Base-by-base conservation (phyloP, 2,113 vertebrate genomes). In the Suncus etruscus region DNA sequence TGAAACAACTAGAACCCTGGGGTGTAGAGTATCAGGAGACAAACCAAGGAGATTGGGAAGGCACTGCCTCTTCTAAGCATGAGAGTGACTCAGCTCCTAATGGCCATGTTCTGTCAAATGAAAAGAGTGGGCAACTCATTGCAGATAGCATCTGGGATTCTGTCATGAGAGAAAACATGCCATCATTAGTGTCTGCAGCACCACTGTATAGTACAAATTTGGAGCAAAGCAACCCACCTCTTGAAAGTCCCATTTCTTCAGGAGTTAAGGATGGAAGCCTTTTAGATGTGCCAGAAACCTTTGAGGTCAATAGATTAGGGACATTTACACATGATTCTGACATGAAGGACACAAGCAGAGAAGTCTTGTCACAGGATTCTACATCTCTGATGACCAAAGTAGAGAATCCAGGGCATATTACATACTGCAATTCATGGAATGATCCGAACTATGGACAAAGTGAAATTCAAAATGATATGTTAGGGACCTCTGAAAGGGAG, bases 71-170 rank as follows among this genome's bases (percentile, higher is more conserved):
- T 72, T 85, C 91, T 29, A 66, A 79, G 32, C 87, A 95, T 20
- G 68, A 32, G 39, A 50, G 92, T 45, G 66, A 86, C 3, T 0
- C 47, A 27, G 48, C 39, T 76, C 50, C 83, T 75, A 47, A 11
- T 0, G 72, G 96, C 31, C 83, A 3, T 76, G 48, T 90, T 8
- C 66, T 3, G 51, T 68, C 66, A 54, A 91, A 70, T 80, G 91
- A 94, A 48, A 86, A 69, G 79, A 93, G 48, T 20, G 95, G 84
- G 32, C 95, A 96, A 70, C 76, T 97, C 8, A 94, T 95, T 0
- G 89, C 95, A 15, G 89, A 75, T 63, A 94, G 74, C 29, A 69
- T 95, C 94, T 96, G 80, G 96, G 95, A 96, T 92, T 96, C 96
- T 45, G 79, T 82, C 65, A 66, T 94, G 81, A 92, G 93, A 91